Base-by-base conservation (phyloP, 2,797 vertebrate species). In the Tenualosa thibaudeaui region DNA sequence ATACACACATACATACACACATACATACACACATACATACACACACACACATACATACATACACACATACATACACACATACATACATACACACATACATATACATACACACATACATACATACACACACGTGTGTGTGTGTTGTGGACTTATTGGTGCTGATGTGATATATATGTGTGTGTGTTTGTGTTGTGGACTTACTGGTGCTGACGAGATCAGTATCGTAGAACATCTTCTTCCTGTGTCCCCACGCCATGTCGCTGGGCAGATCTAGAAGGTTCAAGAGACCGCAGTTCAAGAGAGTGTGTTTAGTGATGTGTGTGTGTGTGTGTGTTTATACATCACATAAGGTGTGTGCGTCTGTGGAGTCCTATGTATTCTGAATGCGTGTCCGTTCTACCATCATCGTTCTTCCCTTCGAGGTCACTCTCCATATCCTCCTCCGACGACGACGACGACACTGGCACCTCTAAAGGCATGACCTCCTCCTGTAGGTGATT, bases 221-320 rank as follows among this genome's bases (percentile, higher is more conserved):
- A 89, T 98, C 94, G 0, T 99, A 99, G 89, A 96, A 99, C 19
- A 95, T 90, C 88, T 94, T 97, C 92, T 98, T 99, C 91, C 92
- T 96, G 49, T 91, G 95, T 54, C 98, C 98, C 98, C 98, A 99
- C 0, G 98, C 97, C 92, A 98, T 92, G 84, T 98, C 98, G 68
- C 94, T 95, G 7, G 97, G 97, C 50, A 98, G 93, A 75, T 89
- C 96, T 96, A 89, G 10, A 82, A 58, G 82, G 17, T 31, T 31
- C 31, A 31, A 31, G 31, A 31, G 31, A 31, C 0, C 31, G 82
- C 81, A 10, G 37, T 85, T 17, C 13, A 19, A 9, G 37, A 83
- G 65, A 5, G 12, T 71, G 83, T 81, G 71, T 78, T 19, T 43
- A 31, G 6, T 40, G 19, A 8, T 10, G 37, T 22, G 65, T 37